These are phyloP conservation scores for Spizaetus ornatus DNA, from an alignment of 2,113 vertebrate genomes.

Conservation along the genomic window DNA sequence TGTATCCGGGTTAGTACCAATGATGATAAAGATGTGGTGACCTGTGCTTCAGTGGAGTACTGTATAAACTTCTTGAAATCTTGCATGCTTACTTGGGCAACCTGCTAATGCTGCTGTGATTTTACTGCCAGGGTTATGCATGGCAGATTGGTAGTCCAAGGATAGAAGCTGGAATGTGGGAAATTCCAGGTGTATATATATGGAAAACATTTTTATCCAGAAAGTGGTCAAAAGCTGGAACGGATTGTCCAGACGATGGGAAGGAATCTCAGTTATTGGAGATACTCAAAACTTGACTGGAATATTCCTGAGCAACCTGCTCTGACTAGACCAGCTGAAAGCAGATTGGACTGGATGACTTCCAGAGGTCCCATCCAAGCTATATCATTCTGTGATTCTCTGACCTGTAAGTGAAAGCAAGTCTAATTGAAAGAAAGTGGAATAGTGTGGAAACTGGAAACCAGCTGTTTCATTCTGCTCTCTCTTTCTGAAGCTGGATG, in stretches of 20 bases:
- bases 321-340: background rate
- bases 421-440: background rate
- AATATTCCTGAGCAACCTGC: background rate
- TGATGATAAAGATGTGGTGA: fast-evolving
- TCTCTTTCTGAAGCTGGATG: background rate
- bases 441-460: background rate
- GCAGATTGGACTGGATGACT: background rate
- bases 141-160: background rate
- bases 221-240: background rate
- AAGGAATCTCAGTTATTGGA: background rate
- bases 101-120: background rate
- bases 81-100: background rate
- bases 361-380: background rate
- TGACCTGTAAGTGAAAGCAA: background rate
- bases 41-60: fast-evolving
- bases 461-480: background rate
- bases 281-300: background rate
- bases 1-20: too few relatives aligned
- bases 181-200: background rate
- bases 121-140: background rate
- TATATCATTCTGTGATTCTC: background rate
- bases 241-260: background rate
- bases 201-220: background rate
- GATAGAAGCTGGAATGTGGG: background rate
- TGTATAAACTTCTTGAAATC: background rate